phyloP scores from a whole-genome alignment of 2,113 vertebrate genomes.

The Otolemur garnettii region DNA sequence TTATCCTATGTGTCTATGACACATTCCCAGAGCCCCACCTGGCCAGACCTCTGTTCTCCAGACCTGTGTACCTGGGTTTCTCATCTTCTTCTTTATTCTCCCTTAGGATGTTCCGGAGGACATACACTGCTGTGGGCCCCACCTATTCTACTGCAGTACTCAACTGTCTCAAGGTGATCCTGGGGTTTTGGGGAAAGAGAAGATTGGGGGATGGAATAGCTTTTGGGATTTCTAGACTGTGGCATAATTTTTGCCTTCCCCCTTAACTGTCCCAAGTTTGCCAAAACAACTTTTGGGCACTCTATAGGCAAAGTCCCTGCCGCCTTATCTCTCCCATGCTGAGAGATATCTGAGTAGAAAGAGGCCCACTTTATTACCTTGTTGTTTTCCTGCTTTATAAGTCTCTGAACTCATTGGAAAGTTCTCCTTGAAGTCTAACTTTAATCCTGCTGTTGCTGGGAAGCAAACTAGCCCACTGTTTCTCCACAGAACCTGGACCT shows the following conservation, averaged over 20 bases:
- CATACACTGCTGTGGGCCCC: conserved; percentile 92
- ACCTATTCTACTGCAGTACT: conserved; percentile 92
- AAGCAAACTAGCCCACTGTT: background rate
- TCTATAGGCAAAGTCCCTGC: background rate
- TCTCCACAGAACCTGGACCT: conserved; percentile 91
- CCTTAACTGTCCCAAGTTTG: background rate
- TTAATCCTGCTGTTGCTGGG: background rate
- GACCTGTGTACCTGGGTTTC: background rate
- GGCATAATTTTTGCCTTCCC: background rate
- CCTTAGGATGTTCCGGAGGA: conserved; percentile 95
- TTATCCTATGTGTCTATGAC: fast-evolving
- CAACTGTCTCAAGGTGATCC: conserved; percentile 93
- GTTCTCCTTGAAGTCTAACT: conserved; percentile 1
- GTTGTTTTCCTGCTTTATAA: background rate
- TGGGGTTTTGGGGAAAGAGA: background rate
- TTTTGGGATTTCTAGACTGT: background rate
- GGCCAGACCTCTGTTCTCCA: background rate
- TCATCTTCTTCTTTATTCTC: background rate
- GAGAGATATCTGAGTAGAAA: background rate
- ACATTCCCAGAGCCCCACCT: background rate
- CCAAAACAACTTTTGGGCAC: background rate
- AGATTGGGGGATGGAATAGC: background rate
- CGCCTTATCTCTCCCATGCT: background rate
- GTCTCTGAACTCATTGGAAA: background rate
- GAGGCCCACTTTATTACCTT: background rate